A percentile compares a stretch with the other conserved stretches of the same genome.
phyloP scores from a whole-genome alignment of 1,140 invertebrate genomes.

The Pomacea maculata region DNA sequence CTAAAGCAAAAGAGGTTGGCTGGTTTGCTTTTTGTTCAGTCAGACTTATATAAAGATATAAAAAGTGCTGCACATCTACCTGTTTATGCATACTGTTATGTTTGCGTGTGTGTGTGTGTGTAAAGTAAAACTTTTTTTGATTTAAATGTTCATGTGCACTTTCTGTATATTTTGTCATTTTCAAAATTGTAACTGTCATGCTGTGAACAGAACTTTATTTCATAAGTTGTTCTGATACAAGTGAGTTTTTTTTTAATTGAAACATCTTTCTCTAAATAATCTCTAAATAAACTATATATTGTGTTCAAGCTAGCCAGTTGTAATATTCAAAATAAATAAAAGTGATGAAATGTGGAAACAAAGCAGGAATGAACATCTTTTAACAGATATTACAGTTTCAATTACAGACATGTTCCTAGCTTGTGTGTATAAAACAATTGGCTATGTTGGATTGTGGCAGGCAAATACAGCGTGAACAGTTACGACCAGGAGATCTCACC shows the following conservation, averaged over 20 bases:
- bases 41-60: not conserved
- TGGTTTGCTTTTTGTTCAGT: not conserved
- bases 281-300: no score
- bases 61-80: not conserved
- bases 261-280: no score
- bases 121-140: not conserved
- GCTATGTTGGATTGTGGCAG: conserved; percentile 16
- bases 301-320: no score
- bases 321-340: no score
- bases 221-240: no score
- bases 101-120: conserved; percentile 9
- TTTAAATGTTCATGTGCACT: not conserved
- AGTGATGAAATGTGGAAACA: no score
- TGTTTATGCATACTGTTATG: not conserved
- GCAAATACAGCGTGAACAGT: conserved; percentile 31
- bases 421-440: not conserved
- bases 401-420: not conserved
- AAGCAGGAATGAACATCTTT: not conserved
- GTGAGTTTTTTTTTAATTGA: no score
- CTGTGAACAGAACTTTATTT: no score
- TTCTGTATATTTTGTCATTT: no score
- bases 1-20: conserved; percentile 46
- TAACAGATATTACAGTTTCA: not conserved
- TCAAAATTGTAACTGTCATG: no score
- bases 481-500: conserved; percentile 24